Percentiles rank a stretch among this genome's conserved stretches.
These are phyloP conservation scores for Mormyrops attenuatus DNA, from an alignment of 2,797 vertebrate genomes.

Conservation along the genomic window DNA sequence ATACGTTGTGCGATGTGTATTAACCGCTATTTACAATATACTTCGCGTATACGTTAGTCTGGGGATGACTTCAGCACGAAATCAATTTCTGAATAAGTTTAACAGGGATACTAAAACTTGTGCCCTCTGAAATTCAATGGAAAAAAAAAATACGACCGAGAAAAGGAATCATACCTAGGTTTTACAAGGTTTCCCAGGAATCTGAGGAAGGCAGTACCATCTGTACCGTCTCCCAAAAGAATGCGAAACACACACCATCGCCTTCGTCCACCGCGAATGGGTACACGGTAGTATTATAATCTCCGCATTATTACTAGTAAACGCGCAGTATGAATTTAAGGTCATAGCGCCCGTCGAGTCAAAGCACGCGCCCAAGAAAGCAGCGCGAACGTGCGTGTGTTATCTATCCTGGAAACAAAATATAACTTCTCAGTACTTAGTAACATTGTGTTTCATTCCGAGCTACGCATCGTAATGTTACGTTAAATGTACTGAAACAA, in stretches of 20 bases:
- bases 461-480: neutral
- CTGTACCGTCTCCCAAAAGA: neutral
- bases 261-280: neutral
- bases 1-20: neutral
- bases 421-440: neutral
- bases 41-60: neutral
- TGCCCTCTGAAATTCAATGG: neutral
- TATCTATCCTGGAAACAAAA: neutral
- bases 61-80: neutral
- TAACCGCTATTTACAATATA: neutral
- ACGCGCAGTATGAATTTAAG: neutral
- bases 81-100: neutral
- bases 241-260: neutral
- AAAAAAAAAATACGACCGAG: neutral
- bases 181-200: neutral
- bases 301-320: neutral
- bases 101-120: neutral
- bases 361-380: neutral
- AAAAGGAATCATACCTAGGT: neutral
- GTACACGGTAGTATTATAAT: neutral
- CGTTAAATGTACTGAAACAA: neutral
- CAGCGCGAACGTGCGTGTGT: neutral
- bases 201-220: neutral
- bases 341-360: conserved; percentile 30
- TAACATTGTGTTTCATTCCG: neutral